Percentiles rank a stretch among this genome's conserved stretches.
Evolutionary conservation across 2,888 invertebrate species (phyloP).

Genomic region (Drosophila paranaensis): DNA sequence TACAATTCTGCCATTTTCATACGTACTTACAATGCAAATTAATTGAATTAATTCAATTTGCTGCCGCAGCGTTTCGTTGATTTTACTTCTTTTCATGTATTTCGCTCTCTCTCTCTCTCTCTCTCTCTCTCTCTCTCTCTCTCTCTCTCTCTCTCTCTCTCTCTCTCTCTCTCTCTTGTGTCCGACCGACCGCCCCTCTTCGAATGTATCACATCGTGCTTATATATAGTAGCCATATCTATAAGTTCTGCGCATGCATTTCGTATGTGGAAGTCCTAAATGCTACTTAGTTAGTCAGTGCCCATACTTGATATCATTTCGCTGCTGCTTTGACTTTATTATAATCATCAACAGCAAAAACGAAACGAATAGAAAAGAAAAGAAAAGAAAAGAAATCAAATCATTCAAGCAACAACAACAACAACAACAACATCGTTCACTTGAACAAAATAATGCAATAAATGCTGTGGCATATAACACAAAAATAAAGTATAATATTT

Average conservation of each 20-base stretch:
- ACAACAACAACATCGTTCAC: conserved; percentile 15
- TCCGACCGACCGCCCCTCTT: neutral
- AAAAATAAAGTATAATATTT: conserved; percentile 7
- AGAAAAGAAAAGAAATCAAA: conserved; percentile 9
- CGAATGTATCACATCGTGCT: conserved; percentile 1
- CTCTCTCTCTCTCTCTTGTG: too few species aligned
- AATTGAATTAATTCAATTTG: conserved; percentile 83
- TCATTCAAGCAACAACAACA: conserved; percentile 15
- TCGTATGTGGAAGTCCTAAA: conserved; percentile 1
- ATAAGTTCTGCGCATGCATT: neutral
- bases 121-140: too few species aligned
- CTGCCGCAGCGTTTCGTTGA: conserved; percentile 46
- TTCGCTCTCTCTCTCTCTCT: too few species aligned
- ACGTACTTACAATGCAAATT: conserved; percentile 81
- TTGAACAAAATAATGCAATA: conserved; percentile 66
- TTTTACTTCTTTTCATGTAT: conserved; percentile 10
- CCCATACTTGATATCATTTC: conserved; percentile 48
- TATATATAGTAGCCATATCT: neutral
- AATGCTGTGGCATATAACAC: conserved; percentile 38
- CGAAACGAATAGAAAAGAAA: conserved; percentile 4
- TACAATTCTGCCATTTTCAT: conserved; percentile 71
- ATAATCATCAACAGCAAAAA: conserved; percentile 14
- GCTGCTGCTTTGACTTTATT: conserved; percentile 28
- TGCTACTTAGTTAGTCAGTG: conserved; percentile 38
- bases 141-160: too few species aligned